phyloP scores from a whole-genome alignment of 2,113 vertebrate genomes.

The Falcunculus frontatus region DNA sequence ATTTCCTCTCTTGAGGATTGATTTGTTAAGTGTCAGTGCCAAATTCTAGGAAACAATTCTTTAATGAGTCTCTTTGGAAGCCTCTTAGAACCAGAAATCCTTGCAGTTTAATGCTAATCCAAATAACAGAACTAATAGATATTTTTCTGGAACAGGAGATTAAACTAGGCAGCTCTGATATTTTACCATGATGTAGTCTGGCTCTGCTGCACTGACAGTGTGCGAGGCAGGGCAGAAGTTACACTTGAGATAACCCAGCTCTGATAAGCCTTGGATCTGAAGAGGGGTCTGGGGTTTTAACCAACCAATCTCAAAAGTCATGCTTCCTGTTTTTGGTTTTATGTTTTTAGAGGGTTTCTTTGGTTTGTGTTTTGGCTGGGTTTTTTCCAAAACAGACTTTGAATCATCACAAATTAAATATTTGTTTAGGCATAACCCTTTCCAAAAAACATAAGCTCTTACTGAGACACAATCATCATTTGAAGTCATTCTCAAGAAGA shows the following conservation, averaged over 20 bases:
- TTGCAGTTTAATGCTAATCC: background rate
- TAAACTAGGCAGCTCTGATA: background rate
- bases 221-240: background rate
- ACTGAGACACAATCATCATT: background rate
- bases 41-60: background rate
- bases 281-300: background rate
- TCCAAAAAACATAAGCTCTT: background rate
- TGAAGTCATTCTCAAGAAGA: background rate
- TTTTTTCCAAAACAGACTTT: background rate
- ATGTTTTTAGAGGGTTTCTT: background rate
- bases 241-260: background rate
- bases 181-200: fast-evolving
- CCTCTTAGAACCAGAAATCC: background rate
- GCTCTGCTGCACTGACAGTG: background rate
- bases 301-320: background rate
- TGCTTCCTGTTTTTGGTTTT: background rate
- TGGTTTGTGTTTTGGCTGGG: background rate
- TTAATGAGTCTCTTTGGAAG: background rate
- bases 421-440: background rate
- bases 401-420: background rate
- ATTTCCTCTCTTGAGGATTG: background rate
- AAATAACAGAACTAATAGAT: background rate
- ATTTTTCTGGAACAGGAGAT: background rate
- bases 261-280: background rate
- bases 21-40: background rate